Conservation (phyloP, 2,797 vertebrate species). For the Intellagama lesueurii region DNA sequence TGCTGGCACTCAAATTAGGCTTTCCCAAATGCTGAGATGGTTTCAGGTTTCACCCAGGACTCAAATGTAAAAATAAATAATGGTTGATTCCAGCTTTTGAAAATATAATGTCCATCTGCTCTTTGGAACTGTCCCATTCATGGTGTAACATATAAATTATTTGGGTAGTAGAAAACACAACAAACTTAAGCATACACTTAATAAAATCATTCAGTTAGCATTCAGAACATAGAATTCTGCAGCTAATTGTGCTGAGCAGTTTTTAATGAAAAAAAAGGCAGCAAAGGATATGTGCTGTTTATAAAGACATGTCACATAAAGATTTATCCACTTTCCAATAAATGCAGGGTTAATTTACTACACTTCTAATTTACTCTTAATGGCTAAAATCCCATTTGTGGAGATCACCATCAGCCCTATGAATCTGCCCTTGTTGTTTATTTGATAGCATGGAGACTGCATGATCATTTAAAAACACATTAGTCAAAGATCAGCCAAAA, state of each 20-base stretch:
- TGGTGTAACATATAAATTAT: background rate
- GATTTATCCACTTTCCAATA: conserved; percentile 49
- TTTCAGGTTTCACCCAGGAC: background rate
- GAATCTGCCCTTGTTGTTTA: conserved; percentile 46
- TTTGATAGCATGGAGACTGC: conserved; percentile 37
- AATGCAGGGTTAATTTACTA: conserved; percentile 41
- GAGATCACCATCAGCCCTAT: conserved; percentile 2
- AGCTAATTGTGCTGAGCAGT: conserved; percentile 22
- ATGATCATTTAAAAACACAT: conserved; percentile 47
- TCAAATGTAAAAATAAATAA: background rate
- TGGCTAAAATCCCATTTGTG: conserved; percentile 52
- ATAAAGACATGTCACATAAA: conserved; percentile 25
- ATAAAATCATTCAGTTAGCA: background rate
- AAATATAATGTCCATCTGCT: background rate
- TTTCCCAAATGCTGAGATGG: background rate
- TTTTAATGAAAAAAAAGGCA: conserved; percentile 14
- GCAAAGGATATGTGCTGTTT: background rate
- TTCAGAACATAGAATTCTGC: background rate
- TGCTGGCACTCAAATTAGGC: background rate
- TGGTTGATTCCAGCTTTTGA: too few species aligned
- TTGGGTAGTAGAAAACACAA: background rate
- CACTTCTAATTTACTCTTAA: conserved; percentile 50
- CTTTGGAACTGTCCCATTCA: background rate
- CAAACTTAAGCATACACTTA: background rate
- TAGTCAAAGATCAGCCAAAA: conserved; percentile 29